Evolutionary conservation across 2,888 invertebrate genomes (phyloP), one percentile per base, ranked within the genome.

Genomic region (Epistrophe eligans): DNA sequence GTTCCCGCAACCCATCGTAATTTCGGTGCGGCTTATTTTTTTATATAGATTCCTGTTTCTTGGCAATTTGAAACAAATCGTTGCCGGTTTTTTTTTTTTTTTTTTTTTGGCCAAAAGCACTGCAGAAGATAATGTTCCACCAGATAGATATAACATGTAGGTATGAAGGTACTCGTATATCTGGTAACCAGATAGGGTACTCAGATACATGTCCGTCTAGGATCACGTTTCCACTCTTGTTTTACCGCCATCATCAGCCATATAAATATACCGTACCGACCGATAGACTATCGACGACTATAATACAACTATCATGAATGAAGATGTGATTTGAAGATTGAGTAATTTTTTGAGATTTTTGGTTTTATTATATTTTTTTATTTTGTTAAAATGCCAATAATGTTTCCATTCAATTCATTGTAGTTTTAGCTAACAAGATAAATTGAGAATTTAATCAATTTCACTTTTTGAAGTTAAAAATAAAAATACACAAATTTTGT

Each of bases 221-320:
- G 79, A 87, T 87, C 83, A 87, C 79, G 87, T 83, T 83, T 76
- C 73, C 60, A 66, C 82, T 82, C 82, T 74, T 82, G 64, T 70
- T 52, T 77, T 58, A 66, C 74, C 79, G 76, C 79, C 83, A 38
- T 24, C 55, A 40, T 38, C 24, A 40, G 19, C 24, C 19, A 15
- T 3, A 3, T 24, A 24, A 1, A 24, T 24, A 60, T 17, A 58
- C 35, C 38, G 58, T 19, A 58, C 17, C 17, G 43, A 38, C 17
- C 35, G 43, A 45, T 10, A 48, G 9, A 17, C 48, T 10, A 38
- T 40, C 40, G 35, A 38, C 67, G 13, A 7, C 7, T n/a, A 40
- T 3, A 24, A 1, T 24, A n/a, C 52, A 3, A 55, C 15, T 48
- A 40, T 40, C 70, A 83, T 87, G 83, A 87, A 87, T 83, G 83